Percentiles rank a stretch among this genome's conserved stretches.
Conservation (phyloP, 2,113 vertebrate genomes). For the Cisticola juncidis region DNA sequence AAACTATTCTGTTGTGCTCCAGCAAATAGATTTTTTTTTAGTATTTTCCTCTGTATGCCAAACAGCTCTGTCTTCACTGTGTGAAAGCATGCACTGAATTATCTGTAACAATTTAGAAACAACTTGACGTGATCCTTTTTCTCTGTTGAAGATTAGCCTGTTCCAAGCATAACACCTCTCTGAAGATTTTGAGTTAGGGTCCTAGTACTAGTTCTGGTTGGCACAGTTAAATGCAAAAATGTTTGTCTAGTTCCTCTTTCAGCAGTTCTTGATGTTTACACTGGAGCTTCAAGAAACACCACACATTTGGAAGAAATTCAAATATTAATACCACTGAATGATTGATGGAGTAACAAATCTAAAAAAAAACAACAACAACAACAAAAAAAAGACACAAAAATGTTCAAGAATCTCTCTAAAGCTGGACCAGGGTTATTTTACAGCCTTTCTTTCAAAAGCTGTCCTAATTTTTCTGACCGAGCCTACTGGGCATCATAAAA, state of each 20-base stretch:
- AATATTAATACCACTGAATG: neutral
- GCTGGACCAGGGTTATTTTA: neutral
- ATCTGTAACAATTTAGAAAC: neutral
- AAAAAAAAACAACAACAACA: no score
- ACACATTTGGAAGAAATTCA: neutral
- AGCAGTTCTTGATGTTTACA: neutral
- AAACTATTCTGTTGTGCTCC: neutral
- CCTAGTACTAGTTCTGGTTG: neutral
- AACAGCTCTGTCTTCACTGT: neutral
- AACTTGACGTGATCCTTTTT: neutral
- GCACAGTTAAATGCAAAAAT: neutral
- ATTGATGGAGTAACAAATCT: neutral
- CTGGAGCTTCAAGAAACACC: neutral
- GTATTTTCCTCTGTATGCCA: neutral
- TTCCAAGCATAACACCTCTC: neutral
- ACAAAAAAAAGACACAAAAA: neutral
- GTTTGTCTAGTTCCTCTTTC: neutral
- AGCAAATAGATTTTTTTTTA: neutral
- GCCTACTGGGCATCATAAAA: neutral
- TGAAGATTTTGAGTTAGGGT: neutral
- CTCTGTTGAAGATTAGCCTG: neutral
- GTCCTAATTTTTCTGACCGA: neutral
- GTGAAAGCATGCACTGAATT: neutral
- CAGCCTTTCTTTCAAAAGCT: neutral
- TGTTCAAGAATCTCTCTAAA: neutral